Evolutionary conservation across 2,797 vertebrate genomes (phyloP), one percentile per base, ranked within the genome.

Genomic region (Lepilemur ruficaudatus): DNA sequence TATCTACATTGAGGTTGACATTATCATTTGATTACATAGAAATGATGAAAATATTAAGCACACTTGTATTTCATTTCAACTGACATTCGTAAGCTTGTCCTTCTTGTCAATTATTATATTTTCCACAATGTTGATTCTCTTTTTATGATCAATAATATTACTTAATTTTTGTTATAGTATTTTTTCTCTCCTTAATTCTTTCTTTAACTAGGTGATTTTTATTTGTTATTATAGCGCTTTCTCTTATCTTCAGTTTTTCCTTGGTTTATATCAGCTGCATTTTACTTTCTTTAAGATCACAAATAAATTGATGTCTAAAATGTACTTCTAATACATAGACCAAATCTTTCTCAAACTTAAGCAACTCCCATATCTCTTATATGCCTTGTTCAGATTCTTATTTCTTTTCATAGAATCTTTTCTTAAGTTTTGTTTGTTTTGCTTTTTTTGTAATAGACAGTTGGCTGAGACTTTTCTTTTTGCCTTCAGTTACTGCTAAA

Each of bases 301-400:
- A 95, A 80, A 63, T 65, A 75, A 55, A 22, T 52, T 43, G 13
- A 75, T 87, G 20, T 61, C 32, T 43, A 52, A 94, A 73, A 43
- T 93, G 20, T 35, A 67, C 38, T 94, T 91, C 55, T 90, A 13
- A 81, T 84, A 67, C 2, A 30, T 65, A 3, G 57, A 52, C 23
- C 91, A 91, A 90, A 83, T 76, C 13, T 67, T 80, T 93, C 59
- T 55, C 67, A 80, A 65, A 87, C 7, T 90, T 65, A 79, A 59
- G 5, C 32, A 89, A 38, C 84, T 76, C 22, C 30, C 8, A 35
- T 50, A 85, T 72, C 23, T 90, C n/a, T 80, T 92, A 15, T 4
- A 28, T 30, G 18, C 13, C 10, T 55, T 50, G 63, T 87, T 87
- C 12, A 92, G 89, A 65, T 65, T 15, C 22, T 89, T n/a, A 2